phyloP scores from a whole-genome alignment of 1,140 invertebrate genomes.

The Asbolus verrucosus region DNA sequence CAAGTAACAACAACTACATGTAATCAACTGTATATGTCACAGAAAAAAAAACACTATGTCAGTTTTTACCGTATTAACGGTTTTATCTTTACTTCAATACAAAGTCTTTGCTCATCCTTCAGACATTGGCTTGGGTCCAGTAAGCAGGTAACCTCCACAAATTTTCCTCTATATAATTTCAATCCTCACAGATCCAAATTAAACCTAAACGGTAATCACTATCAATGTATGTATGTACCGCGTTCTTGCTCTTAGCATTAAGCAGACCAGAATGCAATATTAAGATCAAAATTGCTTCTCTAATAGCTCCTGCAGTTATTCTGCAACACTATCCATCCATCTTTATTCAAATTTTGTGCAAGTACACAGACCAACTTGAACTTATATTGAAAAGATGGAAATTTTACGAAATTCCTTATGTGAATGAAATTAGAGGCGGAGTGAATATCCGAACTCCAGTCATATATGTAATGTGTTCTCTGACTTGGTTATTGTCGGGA shows the following conservation, averaged over 20 bases:
- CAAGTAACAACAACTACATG: too few species aligned
- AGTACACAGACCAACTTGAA: background rate
- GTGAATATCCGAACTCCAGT: conserved; percentile 4
- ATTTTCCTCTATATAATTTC: conserved; percentile 58
- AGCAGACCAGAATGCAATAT: conserved; percentile 68
- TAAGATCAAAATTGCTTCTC: conserved; percentile 64
- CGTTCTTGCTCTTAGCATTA: conserved; percentile 68
- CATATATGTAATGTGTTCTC: background rate
- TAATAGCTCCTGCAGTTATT: conserved; percentile 3
- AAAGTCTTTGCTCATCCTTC: background rate
- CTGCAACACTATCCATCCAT: background rate
- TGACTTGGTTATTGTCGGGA: background rate
- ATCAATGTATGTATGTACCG: conserved; percentile 72
- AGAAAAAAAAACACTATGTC: too few species aligned
- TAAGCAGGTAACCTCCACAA: conserved; percentile 58
- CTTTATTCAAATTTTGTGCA: background rate
- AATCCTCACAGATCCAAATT: conserved; percentile 62
- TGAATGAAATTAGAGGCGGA: conserved; percentile 33
- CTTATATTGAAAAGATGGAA: background rate
- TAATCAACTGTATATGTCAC: too few species aligned
- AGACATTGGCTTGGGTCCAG: conserved; percentile 61
- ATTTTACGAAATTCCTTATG: conserved; percentile 4
- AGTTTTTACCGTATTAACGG: too few species aligned
- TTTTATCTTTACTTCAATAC: too few species aligned
- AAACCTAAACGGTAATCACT: conserved; percentile 66